A percentile compares a stretch with the other conserved stretches of the same genome.
phyloP scores from a whole-genome alignment of 1,140 invertebrate species.

The Plutomurus gul region DNA sequence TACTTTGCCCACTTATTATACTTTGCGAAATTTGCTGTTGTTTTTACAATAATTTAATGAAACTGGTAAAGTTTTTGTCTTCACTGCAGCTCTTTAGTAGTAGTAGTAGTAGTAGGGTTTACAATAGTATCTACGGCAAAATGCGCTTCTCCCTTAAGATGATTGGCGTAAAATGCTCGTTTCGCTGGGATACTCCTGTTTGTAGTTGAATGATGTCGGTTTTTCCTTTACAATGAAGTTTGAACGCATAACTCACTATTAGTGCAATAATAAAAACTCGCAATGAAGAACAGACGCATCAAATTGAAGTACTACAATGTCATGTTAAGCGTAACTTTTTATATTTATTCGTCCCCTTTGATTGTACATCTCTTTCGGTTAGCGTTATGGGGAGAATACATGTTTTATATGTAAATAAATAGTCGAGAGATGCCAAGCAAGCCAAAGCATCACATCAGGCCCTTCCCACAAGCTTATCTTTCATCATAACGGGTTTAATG shows the following conservation, averaged over 20 bases:
- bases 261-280: constrained; percentile 1
- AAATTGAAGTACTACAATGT: no score
- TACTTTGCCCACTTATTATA: constrained; percentile 6
- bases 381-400: background rate
- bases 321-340: background rate
- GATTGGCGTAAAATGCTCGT: no score
- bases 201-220: no score
- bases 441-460: background rate
- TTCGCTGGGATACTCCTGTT: no score
- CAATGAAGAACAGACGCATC: background rate
- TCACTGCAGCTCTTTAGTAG: no score
- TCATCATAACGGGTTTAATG: constrained; percentile 29
- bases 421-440: background rate
- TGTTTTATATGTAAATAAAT: no score
- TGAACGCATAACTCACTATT: no score
- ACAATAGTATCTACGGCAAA: no score
- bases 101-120: no score
- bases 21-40: background rate
- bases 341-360: background rate
- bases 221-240: no score
- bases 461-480: constrained; percentile 19
- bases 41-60: background rate
- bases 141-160: no score
- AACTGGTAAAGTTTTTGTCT: background rate
- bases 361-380: background rate